A percentile compares a stretch with the other conserved stretches of the same genome.
Conservation (phyloP, 1,140 invertebrate genomes). For the Sitobion miscanthi region DNA sequence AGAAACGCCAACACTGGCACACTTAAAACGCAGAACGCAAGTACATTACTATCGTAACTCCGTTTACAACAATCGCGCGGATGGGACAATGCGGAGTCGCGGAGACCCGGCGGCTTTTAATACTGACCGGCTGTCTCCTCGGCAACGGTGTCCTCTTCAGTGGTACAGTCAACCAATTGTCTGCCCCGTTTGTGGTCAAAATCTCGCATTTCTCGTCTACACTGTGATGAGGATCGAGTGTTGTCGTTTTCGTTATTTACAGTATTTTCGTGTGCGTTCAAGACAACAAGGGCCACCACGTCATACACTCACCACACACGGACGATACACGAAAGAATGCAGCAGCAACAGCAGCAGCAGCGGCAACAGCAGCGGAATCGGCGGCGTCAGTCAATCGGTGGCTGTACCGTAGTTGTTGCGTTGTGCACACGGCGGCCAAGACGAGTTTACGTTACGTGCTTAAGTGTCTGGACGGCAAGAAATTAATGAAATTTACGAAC, state of each 20-base stretch:
- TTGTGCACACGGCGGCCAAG: background rate
- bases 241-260: background rate
- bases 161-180: constrained; percentile 56
- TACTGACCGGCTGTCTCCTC: constrained; percentile 41
- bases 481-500: background rate
- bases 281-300: background rate
- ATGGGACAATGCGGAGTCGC: background rate
- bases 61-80: background rate
- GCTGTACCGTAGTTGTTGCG: background rate
- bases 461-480: background rate
- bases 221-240: constrained; percentile 1
- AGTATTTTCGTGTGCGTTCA: background rate
- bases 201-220: constrained; percentile 56
- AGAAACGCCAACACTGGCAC: background rate
- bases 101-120: background rate
- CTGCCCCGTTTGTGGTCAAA: constrained; percentile 55
- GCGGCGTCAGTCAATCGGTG: background rate
- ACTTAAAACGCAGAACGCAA: background rate
- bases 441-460: background rate
- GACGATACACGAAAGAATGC: background rate
- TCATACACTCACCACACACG: constrained; percentile 25
- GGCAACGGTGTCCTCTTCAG: constrained; percentile 47
- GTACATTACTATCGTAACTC: background rate
- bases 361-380: background rate
- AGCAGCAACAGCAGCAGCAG: background rate